A percentile compares a stretch with the other conserved stretches of the same genome.
Evolutionary conservation across 2,797 vertebrate genomes (phyloP).

Genomic region (Cynodonichthys magdalenae): DNA sequence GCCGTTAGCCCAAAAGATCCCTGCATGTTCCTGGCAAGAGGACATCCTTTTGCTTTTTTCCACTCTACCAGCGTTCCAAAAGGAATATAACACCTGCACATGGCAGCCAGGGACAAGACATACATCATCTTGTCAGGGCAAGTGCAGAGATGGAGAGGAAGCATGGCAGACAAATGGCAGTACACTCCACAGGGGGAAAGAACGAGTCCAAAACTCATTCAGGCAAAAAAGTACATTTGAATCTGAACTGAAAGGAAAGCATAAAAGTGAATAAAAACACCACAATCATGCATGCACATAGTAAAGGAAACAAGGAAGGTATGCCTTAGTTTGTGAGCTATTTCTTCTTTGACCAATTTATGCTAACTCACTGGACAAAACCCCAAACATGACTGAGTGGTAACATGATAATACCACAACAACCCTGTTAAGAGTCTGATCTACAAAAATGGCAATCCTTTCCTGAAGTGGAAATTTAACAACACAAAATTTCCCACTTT

Average conservation of each 20-base stretch:
- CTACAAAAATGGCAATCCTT: too few relatives aligned
- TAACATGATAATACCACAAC: too few relatives aligned
- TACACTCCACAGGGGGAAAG: slow-evolving; percentile 21
- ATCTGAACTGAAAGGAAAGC: slow-evolving; percentile 27
- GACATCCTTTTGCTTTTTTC: slow-evolving; percentile 42
- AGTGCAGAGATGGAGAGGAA: slow-evolving; percentile 21
- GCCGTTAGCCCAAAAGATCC: slow-evolving; percentile 21
- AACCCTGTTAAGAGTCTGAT: too few relatives aligned
- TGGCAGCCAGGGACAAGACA: slow-evolving; percentile 69
- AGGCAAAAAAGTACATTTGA: slow-evolving; percentile 38
- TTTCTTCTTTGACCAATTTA: background rate
- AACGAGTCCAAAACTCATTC: slow-evolving; percentile 23
- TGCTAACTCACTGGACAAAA: background rate
- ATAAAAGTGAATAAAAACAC: background rate
- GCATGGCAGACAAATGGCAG: slow-evolving; percentile 49
- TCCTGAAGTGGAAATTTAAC: too few relatives aligned
- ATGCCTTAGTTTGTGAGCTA: background rate
- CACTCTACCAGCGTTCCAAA: slow-evolving; percentile 60
- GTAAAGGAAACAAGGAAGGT: slow-evolving; percentile 1
- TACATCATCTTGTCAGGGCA: slow-evolving; percentile 68
- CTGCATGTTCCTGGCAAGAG: slow-evolving; percentile 35
- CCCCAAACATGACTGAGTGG: too few relatives aligned
- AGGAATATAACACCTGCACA: slow-evolving; percentile 64
- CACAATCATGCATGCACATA: background rate
- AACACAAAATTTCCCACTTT: too few relatives aligned